These are phyloP conservation scores for Onychomys torridus DNA, from an alignment of 2,797 vertebrate genomes.

Conservation along the genomic window DNA sequence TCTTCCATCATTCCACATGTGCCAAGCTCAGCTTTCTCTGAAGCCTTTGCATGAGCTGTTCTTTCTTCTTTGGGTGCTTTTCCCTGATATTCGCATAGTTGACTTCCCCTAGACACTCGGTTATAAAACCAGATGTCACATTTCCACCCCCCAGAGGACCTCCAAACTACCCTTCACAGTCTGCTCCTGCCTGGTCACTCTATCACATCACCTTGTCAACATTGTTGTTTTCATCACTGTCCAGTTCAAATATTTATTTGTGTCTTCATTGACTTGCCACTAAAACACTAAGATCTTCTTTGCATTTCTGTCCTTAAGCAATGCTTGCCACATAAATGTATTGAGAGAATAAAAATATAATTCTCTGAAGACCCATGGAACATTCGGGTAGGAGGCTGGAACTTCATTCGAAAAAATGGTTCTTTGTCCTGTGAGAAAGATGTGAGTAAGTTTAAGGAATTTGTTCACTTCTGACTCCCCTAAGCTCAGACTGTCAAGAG, in stretches of 20 bases:
- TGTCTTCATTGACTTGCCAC: background rate
- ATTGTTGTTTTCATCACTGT: background rate
- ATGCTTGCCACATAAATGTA: background rate
- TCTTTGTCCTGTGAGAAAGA: background rate
- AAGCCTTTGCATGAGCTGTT: background rate
- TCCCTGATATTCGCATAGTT: background rate
- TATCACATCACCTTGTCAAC: background rate
- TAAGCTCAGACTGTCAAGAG: background rate
- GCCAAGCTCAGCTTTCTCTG: background rate
- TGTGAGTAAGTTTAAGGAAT: background rate
- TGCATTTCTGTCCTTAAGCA: background rate
- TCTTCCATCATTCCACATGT: background rate
- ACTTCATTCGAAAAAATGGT: background rate
- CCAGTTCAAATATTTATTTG: background rate
- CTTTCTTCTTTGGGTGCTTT: background rate
- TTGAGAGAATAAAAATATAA: constrained; percentile 1
- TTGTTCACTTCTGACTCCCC: background rate
- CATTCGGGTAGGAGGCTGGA: background rate
- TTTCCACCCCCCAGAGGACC: background rate
- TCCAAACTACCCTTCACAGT: background rate
- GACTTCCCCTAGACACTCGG: background rate
- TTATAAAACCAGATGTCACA: background rate
- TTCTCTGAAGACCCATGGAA: background rate
- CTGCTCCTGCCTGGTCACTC: background rate
- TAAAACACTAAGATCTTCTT: background rate